A percentile compares a stretch with the other conserved stretches of the same genome.
Evolutionary conservation across 37 sponge, comb jelly and placozoan species (phyloP).

Genomic region (Corticium candelabrum): DNA sequence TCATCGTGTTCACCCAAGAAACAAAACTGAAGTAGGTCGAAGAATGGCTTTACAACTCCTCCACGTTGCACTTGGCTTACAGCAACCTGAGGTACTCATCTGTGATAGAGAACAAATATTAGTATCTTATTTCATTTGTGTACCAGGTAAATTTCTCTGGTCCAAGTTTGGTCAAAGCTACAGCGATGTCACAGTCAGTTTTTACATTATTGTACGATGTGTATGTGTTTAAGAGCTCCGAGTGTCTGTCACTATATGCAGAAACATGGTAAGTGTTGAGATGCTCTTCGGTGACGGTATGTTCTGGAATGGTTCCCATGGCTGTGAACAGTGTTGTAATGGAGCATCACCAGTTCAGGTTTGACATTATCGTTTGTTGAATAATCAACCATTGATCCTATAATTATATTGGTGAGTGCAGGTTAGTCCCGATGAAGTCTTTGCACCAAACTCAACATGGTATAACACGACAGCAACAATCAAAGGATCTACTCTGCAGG

Average conservation of each 20-base stretch:
- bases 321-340: background rate
- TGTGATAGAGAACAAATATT: background rate
- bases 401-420: too few relatives aligned
- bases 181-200: background rate
- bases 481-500: background rate
- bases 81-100: background rate
- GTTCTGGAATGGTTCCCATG: constrained; percentile 8
- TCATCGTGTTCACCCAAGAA: background rate
- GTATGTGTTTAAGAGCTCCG: too few relatives aligned
- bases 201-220: too few relatives aligned
- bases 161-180: background rate
- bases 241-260: too few relatives aligned
- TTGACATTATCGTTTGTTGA: too few relatives aligned
- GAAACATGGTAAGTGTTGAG: background rate
- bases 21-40: constrained; percentile 8
- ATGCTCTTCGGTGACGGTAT: background rate
- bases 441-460: background rate
- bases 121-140: too few relatives aligned
- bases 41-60: constrained; percentile 1
- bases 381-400: too few relatives aligned
- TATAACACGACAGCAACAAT: background rate
- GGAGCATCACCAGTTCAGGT: background rate
- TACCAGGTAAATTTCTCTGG: background rate
- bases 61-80: background rate
- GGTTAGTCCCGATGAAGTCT: background rate